Percentiles rank a stretch among this genome's conserved stretches.
Evolutionary conservation across 2,888 invertebrate genomes (phyloP).

Genomic region (Lacanobia oleracea): DNA sequence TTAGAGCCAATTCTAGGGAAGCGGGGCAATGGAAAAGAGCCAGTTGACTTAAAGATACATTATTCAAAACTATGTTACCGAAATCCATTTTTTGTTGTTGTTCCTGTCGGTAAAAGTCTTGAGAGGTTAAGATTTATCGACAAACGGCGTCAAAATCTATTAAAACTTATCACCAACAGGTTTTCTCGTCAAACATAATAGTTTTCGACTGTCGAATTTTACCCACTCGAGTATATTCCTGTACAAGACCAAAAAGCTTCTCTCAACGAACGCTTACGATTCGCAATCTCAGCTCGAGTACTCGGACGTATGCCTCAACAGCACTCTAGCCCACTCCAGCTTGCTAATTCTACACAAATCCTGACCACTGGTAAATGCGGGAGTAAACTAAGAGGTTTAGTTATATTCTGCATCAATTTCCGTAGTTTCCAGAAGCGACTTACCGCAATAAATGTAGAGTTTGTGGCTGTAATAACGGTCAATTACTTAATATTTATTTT

Average conservation of each 20-base stretch:
- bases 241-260: conserved; percentile 3
- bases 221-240: neutral
- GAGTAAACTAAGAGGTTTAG: conserved; percentile 19
- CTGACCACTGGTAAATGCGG: conserved; percentile 19
- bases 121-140: neutral
- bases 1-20: too few species aligned
- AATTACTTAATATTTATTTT: neutral
- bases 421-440: neutral
- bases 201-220: neutral
- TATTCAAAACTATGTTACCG: too few species aligned
- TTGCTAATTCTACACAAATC: conserved; percentile 32
- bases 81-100: too few species aligned
- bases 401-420: conserved; percentile 3
- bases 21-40: too few species aligned
- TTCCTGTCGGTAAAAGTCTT: too few species aligned
- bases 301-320: conserved; percentile 25
- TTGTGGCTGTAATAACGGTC: conserved; percentile 1
- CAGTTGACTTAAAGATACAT: too few species aligned
- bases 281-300: conserved; percentile 25
- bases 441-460: neutral
- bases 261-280: conserved; percentile 1
- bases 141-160: neutral
- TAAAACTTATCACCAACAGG: neutral
- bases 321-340: conserved; percentile 23
- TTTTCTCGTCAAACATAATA: neutral